Conservation (phyloP, 2,888 invertebrate genomes). For the Elegia similella region DNA sequence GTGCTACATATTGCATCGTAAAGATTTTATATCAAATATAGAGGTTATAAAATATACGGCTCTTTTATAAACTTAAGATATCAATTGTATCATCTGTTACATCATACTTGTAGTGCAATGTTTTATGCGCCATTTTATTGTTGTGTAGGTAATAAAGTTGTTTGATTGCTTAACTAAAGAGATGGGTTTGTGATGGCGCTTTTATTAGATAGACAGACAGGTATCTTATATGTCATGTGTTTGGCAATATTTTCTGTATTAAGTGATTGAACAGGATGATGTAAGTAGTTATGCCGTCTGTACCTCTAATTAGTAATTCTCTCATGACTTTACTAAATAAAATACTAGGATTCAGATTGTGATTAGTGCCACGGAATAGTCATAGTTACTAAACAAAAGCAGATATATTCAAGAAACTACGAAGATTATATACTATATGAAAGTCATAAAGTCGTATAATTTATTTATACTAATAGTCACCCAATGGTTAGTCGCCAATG, state of each 20-base stretch:
- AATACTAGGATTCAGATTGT: too few species aligned
- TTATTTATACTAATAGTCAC: too few species aligned
- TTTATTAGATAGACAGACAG: background rate
- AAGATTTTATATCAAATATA: slow-evolving; percentile 32
- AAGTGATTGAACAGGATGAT: too few species aligned
- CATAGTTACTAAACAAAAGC: too few species aligned
- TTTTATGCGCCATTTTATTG: slow-evolving; percentile 26
- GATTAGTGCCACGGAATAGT: too few species aligned
- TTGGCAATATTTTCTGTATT: background rate
- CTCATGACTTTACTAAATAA: too few species aligned
- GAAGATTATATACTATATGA: too few species aligned
- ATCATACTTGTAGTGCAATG: slow-evolving; percentile 15
- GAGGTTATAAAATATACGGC: slow-evolving; percentile 41
- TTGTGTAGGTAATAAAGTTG: slow-evolving; percentile 31
- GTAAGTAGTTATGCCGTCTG: too few species aligned
- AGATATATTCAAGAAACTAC: too few species aligned
- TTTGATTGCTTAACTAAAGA: slow-evolving; percentile 22
- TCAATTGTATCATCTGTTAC: slow-evolving; percentile 20
- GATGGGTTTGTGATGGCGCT: background rate
- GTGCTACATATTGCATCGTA: slow-evolving; percentile 26
- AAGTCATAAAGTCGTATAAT: too few species aligned
- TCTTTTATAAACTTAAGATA: slow-evolving; percentile 40
- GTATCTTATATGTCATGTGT: background rate
- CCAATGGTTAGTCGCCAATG: too few species aligned
- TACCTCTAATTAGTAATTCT: too few species aligned